Evolutionary conservation across 1,140 invertebrate genomes (phyloP), one percentile per base, ranked within the genome.

Genomic region (Trachelipus rathkii): DNA sequence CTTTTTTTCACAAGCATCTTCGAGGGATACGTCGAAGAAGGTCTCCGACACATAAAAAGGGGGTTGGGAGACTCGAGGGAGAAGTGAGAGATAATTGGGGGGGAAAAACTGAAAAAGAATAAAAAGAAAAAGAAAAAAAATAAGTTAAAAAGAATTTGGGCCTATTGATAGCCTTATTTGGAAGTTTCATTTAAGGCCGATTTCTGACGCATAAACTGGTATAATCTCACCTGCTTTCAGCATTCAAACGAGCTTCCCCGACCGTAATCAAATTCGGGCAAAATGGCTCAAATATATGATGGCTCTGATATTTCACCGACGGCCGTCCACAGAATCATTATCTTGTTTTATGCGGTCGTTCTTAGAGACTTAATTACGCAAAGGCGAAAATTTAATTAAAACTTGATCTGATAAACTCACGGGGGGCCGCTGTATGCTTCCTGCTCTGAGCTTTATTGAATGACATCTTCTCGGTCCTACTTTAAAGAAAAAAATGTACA

Each of bases 381-480:
- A 79, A 79, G 78, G 78, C 78, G 77, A 76, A 79, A 79, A 79
- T 79, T 79, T 79, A 79, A 79, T 79, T 79, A 79, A 79, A 79
- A 79, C 78, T 79, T 79, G 78, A 79, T 79, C 78, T 76, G 78
- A 79, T 79, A 79, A 79, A 79, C 78, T 74, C 78, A 79, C 75
- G 75, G 78, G 78, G 78, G 75, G 68, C 78, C 75, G 78, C 74
- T 75, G 69, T 79, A 79, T 79, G 78, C 78, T 79, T 76, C 78
- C 78, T 60, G 50, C 50, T 60, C 50, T 8, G 50, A 60, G 50
- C 50, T 60, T 60, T 60, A 60, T 60, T 60, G 50, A 60, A 60
- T 60, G 50, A 60, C 50, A 60, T 60, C 50, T 60, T 60, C 50
- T 60, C 50, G 50, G n/a, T n/a, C n/a, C n/a, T n/a, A n/a, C n/a